Percentiles rank a stretch among this genome's conserved stretches.
phyloP scores from a whole-genome alignment of 2,113 vertebrate species.

The Notothenia rossii region DNA sequence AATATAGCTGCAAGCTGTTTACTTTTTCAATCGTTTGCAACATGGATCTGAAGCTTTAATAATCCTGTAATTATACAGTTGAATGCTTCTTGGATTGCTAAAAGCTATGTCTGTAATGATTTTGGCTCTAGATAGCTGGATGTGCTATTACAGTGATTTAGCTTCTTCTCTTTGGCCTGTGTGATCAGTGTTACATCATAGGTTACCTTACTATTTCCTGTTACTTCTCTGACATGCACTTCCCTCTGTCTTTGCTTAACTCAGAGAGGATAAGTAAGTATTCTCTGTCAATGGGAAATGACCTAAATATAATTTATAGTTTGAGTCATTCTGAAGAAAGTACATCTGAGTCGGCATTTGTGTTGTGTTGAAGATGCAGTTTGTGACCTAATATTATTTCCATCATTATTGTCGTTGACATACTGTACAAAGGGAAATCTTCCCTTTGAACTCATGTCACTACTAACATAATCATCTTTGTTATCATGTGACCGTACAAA shows the following conservation, averaged over 20 bases:
- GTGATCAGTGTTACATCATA: neutral
- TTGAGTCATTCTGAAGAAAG: conserved; percentile 54
- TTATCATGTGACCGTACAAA: neutral
- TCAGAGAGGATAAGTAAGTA: conserved; percentile 82
- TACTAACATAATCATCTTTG: neutral
- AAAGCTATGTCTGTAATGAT: neutral
- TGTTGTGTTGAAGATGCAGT: conserved; percentile 32
- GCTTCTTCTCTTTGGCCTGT: neutral
- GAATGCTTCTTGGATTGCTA: neutral
- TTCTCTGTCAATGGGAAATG: neutral
- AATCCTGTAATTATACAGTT: neutral
- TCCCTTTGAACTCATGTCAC: neutral
- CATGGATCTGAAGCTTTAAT: neutral
- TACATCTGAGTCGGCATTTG: conserved; percentile 39
- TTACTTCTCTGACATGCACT: conserved; percentile 38
- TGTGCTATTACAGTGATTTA: neutral
- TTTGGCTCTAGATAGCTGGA: neutral
- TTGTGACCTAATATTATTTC: conserved; percentile 1
- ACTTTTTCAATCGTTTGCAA: neutral
- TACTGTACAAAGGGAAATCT: neutral
- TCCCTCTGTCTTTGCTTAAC: conserved; percentile 47
- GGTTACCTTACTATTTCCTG: neutral
- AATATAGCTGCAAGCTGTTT: neutral
- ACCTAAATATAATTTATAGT: neutral
- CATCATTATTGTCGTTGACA: neutral